A percentile compares a stretch with the other conserved stretches of the same genome.
Evolutionary conservation across 2,797 vertebrate genomes (phyloP).

Genomic region (Tachyglossus aculeatus): DNA sequence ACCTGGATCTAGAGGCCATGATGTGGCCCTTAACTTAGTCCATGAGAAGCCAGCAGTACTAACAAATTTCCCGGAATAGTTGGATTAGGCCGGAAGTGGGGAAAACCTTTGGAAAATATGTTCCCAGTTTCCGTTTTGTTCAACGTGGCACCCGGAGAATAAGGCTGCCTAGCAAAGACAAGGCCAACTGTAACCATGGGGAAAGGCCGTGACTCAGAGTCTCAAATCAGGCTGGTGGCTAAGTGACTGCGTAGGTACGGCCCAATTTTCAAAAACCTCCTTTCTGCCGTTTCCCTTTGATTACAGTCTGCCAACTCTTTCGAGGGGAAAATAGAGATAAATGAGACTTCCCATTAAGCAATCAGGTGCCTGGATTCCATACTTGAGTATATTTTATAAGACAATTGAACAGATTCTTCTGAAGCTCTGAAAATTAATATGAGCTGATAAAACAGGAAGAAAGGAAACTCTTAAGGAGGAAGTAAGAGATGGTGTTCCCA

Average conservation of each 20-base stretch:
- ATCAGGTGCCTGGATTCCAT: background rate
- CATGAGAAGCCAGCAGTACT: background rate
- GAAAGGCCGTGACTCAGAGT: background rate
- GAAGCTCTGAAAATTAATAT: background rate
- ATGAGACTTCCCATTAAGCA: background rate
- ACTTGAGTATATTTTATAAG: slow-evolving; percentile 8
- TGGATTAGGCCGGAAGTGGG: background rate
- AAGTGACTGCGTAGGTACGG: background rate
- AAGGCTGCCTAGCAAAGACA: background rate
- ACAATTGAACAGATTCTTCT: background rate
- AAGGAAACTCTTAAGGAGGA: slow-evolving; percentile 16
- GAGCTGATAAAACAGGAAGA: background rate
- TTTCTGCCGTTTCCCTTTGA: background rate
- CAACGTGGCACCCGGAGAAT: background rate
- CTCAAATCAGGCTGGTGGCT: background rate
- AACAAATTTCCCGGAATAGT: background rate
- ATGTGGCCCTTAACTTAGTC: background rate
- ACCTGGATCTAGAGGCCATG: background rate
- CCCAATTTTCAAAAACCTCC: background rate
- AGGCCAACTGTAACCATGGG: background rate
- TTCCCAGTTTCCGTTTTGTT: background rate
- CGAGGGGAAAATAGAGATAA: slow-evolving; percentile 1
- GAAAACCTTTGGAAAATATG: background rate
- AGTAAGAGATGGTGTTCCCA: background rate
- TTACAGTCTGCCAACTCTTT: background rate